These are phyloP conservation scores for Lepeophtheirus salmonis DNA, from an alignment of 1,140 invertebrate genomes.

Conservation along the genomic window DNA sequence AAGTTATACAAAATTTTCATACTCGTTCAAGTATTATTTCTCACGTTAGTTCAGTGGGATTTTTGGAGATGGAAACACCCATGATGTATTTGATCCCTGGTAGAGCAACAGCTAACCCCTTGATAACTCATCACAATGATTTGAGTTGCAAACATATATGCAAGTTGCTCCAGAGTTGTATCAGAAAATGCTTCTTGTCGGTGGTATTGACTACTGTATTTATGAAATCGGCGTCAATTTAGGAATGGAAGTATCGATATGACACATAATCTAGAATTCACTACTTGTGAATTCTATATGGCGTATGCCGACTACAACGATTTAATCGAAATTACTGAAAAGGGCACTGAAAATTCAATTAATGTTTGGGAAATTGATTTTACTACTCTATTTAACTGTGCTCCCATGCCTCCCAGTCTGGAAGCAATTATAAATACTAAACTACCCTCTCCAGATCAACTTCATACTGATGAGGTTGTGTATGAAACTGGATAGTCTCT, in stretches of 20 bases:
- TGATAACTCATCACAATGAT: slow-evolving; percentile 97
- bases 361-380: slow-evolving; percentile 77
- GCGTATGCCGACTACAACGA: slow-evolving; percentile 98
- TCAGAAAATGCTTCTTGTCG: slow-evolving; percentile 92
- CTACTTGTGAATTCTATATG: slow-evolving; percentile 99
- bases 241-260: slow-evolving; percentile 96
- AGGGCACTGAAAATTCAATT: slow-evolving; percentile 52
- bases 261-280: slow-evolving; percentile 98
- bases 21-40: slow-evolving; percentile 60
- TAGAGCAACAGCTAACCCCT: slow-evolving; percentile 94
- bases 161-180: slow-evolving; percentile 95
- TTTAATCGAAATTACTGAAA: slow-evolving; percentile 77
- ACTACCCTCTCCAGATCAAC: slow-evolving; percentile 44
- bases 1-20: slow-evolving; percentile 71
- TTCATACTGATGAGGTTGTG: slow-evolving; percentile 30
- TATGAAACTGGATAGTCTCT: slow-evolving; percentile 20
- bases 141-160: slow-evolving; percentile 88
- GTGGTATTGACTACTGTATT: slow-evolving; percentile 68
- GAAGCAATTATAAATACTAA: slow-evolving; percentile 63
- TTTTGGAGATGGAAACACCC: slow-evolving; percentile 96
- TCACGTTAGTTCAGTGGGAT: slow-evolving; percentile 75
- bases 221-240: slow-evolving; percentile 47
- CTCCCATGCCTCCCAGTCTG: slow-evolving; percentile 78
- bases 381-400: slow-evolving; percentile 80
- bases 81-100: slow-evolving; percentile 99